phyloP scores from a whole-genome alignment of 1,140 invertebrate species.

The Ooceraea biroi region DNA sequence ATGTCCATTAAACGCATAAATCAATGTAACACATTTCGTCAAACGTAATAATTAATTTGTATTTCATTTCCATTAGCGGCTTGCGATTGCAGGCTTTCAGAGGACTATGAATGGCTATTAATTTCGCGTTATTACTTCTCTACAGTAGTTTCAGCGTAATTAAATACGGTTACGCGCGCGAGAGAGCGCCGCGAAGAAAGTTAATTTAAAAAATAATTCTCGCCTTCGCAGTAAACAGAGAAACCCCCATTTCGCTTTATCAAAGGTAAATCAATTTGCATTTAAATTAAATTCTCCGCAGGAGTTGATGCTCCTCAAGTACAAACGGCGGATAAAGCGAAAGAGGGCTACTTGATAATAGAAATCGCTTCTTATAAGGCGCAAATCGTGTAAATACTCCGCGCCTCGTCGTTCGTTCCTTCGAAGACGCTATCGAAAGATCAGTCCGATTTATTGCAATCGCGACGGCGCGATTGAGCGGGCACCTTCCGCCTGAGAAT shows the following conservation, averaged over 20 bases:
- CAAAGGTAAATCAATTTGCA: constrained; percentile 75
- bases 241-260: constrained; percentile 51
- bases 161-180: constrained; percentile 42
- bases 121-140: constrained; percentile 49
- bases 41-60: constrained; percentile 47
- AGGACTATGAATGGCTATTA: constrained; percentile 43
- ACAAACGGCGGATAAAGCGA: constrained; percentile 60
- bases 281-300: constrained; percentile 69
- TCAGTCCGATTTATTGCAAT: constrained; percentile 30
- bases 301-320: constrained; percentile 44
- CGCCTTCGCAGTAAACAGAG: constrained; percentile 29
- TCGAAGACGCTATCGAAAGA: neutral
- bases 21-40: constrained; percentile 30
- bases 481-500: neutral
- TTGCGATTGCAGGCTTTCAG: neutral
- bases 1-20: constrained; percentile 32
- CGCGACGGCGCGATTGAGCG: neutral
- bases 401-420: constrained; percentile 12
- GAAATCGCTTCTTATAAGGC: constrained; percentile 32
- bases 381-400: constrained; percentile 53
- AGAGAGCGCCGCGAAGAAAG: constrained; percentile 7
- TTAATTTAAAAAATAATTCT: constrained; percentile 70
- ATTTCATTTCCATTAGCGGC: constrained; percentile 36
- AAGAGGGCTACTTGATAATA: constrained; percentile 66
- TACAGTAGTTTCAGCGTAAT: constrained; percentile 27